Evolutionary conservation across 1,140 invertebrate species (phyloP).

Genomic region (Uloborus diversus): DNA sequence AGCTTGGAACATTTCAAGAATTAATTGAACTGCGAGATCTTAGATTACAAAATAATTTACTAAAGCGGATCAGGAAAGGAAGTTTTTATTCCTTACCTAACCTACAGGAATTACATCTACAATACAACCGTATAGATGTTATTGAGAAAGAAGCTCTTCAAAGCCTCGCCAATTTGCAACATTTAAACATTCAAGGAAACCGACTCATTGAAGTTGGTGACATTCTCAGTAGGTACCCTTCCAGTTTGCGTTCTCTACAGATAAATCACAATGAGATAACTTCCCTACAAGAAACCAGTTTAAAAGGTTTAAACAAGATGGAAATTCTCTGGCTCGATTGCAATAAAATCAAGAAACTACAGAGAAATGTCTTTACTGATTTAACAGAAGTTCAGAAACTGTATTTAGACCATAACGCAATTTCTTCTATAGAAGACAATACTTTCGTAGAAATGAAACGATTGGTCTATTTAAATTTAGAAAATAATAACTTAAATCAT

Average conservation of each 20-base stretch:
- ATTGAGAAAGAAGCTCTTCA: constrained; percentile 86
- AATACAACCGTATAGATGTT: constrained; percentile 82
- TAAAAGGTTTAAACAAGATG: constrained; percentile 80
- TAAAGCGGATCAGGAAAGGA: constrained; percentile 76
- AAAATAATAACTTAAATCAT: constrained; percentile 62
- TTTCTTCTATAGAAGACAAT: constrained; percentile 79
- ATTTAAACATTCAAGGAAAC: constrained; percentile 89
- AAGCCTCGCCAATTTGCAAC: constrained; percentile 82
- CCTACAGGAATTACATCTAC: constrained; percentile 85
- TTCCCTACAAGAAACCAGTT: constrained; percentile 79
- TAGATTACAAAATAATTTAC: constrained; percentile 83
- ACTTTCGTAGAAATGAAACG: constrained; percentile 79
- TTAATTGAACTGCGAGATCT: constrained; percentile 78
- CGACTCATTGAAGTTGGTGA: constrained; percentile 78
- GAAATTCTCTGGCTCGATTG: constrained; percentile 87
- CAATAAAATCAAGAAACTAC: constrained; percentile 80
- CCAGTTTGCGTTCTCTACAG: constrained; percentile 85
- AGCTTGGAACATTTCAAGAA: constrained; percentile 80
- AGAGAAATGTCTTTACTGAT: constrained; percentile 78
- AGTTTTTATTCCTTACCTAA: constrained; percentile 82
- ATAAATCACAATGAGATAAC: constrained; percentile 83
- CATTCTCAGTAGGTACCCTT: constrained; percentile 74
- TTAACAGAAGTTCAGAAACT: constrained; percentile 77
- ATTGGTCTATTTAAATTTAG: constrained; percentile 72
- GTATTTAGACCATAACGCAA: constrained; percentile 84